These are phyloP conservation scores for Arrhopalites spinosus DNA, from an alignment of 2,888 invertebrate species.

Conservation along the genomic window DNA sequence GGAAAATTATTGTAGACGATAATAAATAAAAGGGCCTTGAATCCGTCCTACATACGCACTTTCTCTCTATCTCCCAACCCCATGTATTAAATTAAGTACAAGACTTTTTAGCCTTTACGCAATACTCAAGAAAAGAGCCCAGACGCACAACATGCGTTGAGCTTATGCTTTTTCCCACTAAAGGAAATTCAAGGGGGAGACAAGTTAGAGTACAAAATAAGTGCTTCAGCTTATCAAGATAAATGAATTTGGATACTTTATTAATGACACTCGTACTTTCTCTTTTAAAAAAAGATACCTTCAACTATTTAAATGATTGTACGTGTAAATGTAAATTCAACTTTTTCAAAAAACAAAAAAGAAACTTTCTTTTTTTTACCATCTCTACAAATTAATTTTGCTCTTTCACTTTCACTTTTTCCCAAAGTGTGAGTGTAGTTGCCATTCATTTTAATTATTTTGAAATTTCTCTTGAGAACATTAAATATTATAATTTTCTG, in stretches of 20 bases:
- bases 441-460: not conserved
- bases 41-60: no score
- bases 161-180: no score
- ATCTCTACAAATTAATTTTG: not conserved
- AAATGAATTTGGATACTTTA: constrained; percentile 9
- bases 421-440: not conserved
- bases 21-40: no score
- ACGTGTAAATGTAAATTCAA: no score
- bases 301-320: not conserved
- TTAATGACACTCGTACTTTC: not conserved
- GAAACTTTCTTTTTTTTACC: no score
- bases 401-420: not conserved
- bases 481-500: no score
- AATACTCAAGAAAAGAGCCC: no score
- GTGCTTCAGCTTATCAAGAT: constrained; percentile 9
- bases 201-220: constrained; percentile 2
- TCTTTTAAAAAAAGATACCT: not conserved
- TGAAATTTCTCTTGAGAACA: no score
- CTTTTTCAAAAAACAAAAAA: not conserved
- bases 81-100: no score
- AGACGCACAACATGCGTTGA: no score
- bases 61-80: no score
- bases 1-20: not conserved
- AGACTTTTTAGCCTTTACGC: no score
- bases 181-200: not conserved